Evolutionary conservation across 2,797 vertebrate species (phyloP).

Genomic region (Hoplostethus mediterraneus): DNA sequence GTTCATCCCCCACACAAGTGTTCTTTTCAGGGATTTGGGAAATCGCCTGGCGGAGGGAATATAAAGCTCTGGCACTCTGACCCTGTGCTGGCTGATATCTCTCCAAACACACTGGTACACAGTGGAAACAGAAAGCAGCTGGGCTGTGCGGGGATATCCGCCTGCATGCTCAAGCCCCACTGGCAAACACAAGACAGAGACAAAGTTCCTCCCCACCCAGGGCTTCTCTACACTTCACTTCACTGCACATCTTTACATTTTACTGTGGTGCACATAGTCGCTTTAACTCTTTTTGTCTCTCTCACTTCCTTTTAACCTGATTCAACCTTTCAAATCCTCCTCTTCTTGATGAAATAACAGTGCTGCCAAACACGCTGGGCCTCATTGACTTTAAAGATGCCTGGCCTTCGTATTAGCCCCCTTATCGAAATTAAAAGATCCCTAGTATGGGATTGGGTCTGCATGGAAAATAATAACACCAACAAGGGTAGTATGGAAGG

Average conservation of each 20-base stretch:
- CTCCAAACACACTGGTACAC: conserved; percentile 53
- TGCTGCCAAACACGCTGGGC: conserved; percentile 39
- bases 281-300: conserved; percentile 11
- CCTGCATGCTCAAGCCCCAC: conserved; percentile 44
- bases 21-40: conserved; percentile 72
- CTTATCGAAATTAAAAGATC: conserved; percentile 60
- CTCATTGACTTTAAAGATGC: conserved; percentile 50
- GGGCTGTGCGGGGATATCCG: conserved; percentile 31
- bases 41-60: conserved; percentile 59
- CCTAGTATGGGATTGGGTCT: conserved; percentile 28
- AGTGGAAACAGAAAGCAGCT: conserved; percentile 52
- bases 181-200: conserved; percentile 58
- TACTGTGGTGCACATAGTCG: conserved; percentile 23
- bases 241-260: conserved; percentile 8
- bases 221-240: conserved; percentile 24
- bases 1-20: conserved; percentile 54
- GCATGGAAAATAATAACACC: conserved; percentile 48
- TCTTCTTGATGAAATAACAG: conserved; percentile 56
- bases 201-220: conserved; percentile 45
- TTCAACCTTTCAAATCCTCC: conserved; percentile 52
- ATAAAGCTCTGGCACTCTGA: conserved; percentile 59
- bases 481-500: conserved; percentile 39
- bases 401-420: conserved; percentile 17
- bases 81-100: conserved; percentile 66
- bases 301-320: conserved; percentile 52